These are phyloP conservation scores for Sandelia bainsii DNA, from an alignment of 2,797 vertebrate genomes.

Conservation along the genomic window DNA sequence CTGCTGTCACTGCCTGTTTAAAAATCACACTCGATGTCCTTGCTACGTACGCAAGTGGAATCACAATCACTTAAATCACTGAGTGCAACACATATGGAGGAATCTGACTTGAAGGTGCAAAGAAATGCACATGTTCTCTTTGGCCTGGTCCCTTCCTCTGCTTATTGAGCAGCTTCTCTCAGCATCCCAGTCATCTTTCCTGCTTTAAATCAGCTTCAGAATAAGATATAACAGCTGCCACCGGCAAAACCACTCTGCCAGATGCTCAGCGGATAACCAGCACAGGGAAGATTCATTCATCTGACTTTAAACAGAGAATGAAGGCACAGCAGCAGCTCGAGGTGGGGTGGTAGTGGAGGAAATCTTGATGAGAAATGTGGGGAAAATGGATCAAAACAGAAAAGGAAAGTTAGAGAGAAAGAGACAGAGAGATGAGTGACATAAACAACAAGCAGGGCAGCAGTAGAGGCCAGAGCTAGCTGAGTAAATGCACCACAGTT, in stretches of 20 bases:
- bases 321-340: conserved; percentile 20
- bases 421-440: neutral
- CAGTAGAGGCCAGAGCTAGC: conserved; percentile 16
- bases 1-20: conserved; percentile 40
- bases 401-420: neutral
- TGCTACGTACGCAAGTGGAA: conserved; percentile 29
- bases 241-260: conserved; percentile 11
- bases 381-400: conserved; percentile 13
- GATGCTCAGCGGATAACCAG: conserved; percentile 47
- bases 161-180: conserved; percentile 37
- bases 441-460: conserved; percentile 14
- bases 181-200: conserved; percentile 23
- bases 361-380: conserved; percentile 23
- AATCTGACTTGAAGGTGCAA: conserved; percentile 1
- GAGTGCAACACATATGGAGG: neutral
- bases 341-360: conserved; percentile 16
- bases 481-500: conserved; percentile 42
- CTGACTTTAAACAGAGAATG: conserved; percentile 23
- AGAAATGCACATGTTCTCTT: neutral
- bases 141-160: neutral
- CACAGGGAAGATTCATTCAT: conserved; percentile 33
- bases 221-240: conserved; percentile 32
- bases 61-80: conserved; percentile 33
- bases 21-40: conserved; percentile 15
- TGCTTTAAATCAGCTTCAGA: conserved; percentile 40